A percentile compares a stretch with the other conserved stretches of the same genome.
phyloP scores from a whole-genome alignment of 2,113 vertebrate genomes.

The Tragulus kanchil region DNA sequence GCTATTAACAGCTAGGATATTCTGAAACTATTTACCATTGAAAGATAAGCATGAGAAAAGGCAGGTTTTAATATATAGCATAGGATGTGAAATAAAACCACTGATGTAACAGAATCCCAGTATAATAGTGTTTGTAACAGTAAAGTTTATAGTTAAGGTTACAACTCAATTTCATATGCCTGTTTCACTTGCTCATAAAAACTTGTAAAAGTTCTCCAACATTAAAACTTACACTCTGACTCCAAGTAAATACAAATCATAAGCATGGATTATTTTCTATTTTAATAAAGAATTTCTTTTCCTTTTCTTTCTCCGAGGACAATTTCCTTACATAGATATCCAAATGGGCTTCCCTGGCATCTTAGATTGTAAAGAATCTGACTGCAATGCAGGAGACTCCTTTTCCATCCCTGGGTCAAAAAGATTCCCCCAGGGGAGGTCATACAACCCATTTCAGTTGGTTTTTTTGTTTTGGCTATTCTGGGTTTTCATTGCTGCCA shows the following conservation, averaged over 20 bases:
- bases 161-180: constrained; percentile 78
- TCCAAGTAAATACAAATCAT: constrained; percentile 65
- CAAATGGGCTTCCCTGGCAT: not conserved
- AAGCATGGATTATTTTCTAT: constrained; percentile 57
- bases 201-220: constrained; percentile 70
- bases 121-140: constrained; percentile 66
- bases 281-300: constrained; percentile 55
- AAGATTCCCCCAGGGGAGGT: not conserved
- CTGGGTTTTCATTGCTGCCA: no score
- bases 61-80: constrained; percentile 69
- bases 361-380: not conserved
- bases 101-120: constrained; percentile 62
- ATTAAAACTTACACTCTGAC: constrained; percentile 71
- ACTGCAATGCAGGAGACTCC: not conserved
- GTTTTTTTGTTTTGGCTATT: no score
- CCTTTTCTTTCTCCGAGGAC: constrained; percentile 37
- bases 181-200: constrained; percentile 76
- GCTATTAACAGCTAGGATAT: constrained; percentile 66
- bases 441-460: not conserved
- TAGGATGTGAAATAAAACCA: constrained; percentile 72
- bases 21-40: constrained; percentile 71
- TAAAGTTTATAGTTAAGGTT: constrained; percentile 77
- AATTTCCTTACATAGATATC: not conserved
- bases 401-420: not conserved
- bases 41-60: constrained; percentile 75